These are phyloP conservation scores for Xenopus tropicalis DNA, from an alignment of 2,113 vertebrate genomes.

Conservation along the genomic window DNA sequence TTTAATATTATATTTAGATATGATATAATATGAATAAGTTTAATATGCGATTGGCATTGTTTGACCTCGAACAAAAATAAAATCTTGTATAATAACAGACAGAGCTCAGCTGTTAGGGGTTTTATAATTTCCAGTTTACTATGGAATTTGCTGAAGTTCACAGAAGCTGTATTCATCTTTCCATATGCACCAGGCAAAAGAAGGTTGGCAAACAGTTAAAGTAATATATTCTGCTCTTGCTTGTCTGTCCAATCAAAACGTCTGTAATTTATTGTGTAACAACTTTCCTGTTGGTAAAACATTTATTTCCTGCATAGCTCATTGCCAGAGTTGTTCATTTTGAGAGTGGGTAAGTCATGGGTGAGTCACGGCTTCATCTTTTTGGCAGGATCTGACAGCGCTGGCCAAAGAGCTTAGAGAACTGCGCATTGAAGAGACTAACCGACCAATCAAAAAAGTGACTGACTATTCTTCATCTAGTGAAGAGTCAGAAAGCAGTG, in stretches of 20 bases:
- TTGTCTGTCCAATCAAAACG: conserved; percentile 58
- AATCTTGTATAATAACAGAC: too few species aligned
- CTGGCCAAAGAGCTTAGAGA: conserved; percentile 94
- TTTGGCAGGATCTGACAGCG: conserved; percentile 87
- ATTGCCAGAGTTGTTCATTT: too few species aligned
- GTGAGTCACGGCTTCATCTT: conserved; percentile 20
- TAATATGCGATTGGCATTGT: too few species aligned
- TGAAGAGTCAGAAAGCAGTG: conserved; percentile 92
- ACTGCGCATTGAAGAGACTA: conserved; percentile 89
- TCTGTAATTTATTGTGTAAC: conserved; percentile 63
- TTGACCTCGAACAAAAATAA: background rate
- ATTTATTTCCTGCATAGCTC: background rate
- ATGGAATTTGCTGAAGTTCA: conserved; percentile 60
- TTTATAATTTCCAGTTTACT: conserved; percentile 63
- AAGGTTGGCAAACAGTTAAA: conserved; percentile 59
- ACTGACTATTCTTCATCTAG: conserved; percentile 98
- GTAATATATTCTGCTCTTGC: conserved; percentile 65
- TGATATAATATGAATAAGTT: too few species aligned
- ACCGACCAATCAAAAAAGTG: conserved; percentile 92
- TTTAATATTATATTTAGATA: too few species aligned
- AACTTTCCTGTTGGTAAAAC: conserved; percentile 60
- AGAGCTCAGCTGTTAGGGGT: too few species aligned
- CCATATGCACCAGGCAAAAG: conserved; percentile 42
- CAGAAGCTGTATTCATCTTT: conserved; percentile 38
- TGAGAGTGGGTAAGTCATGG: background rate